Evolutionary conservation across 2,888 invertebrate species (phyloP).

Genomic region (Nycteola revayana): DNA sequence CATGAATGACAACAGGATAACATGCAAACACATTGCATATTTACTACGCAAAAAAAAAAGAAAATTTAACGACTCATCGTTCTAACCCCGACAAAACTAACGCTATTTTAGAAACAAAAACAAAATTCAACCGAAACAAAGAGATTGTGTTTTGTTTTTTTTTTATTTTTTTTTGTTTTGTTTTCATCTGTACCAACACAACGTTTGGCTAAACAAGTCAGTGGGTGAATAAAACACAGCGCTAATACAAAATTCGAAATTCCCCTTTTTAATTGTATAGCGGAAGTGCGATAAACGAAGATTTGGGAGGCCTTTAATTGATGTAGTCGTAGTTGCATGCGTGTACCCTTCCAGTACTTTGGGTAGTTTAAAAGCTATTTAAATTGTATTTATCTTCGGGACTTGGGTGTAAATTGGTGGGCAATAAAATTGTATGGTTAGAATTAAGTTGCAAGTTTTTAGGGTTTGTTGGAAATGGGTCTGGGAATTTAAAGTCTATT

Average conservation of each 20-base stretch:
- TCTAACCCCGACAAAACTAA: no score
- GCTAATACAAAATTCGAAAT: constrained; percentile 48
- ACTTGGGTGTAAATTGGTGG: constrained; percentile 28
- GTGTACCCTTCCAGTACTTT: constrained; percentile 62
- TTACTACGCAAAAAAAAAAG: no score
- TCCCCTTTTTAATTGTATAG: constrained; percentile 73
- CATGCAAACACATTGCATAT: no score
- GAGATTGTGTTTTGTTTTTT: no score
- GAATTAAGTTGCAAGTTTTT: constrained; percentile 27
- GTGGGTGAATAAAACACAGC: constrained; percentile 45
- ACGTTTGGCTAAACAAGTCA: constrained; percentile 22
- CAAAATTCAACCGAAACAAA: no score
- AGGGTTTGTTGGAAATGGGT: no score
- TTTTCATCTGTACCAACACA: no score
- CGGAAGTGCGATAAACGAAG: constrained; percentile 75
- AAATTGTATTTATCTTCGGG: constrained; percentile 38
- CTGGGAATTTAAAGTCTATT: no score
- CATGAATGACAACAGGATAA: no score
- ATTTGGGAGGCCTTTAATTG: constrained; percentile 78
- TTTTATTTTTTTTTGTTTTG: constrained; percentile 4
- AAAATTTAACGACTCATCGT: no score
- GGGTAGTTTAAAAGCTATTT: constrained; percentile 49
- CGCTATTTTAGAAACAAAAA: no score
- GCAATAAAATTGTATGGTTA: constrained; percentile 36
- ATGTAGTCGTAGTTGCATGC: constrained; percentile 74